Percentiles rank a stretch among this genome's conserved stretches.
Evolutionary conservation across 2,888 invertebrate species (phyloP).

Genomic region (Amblyjoppa fuscipennis): DNA sequence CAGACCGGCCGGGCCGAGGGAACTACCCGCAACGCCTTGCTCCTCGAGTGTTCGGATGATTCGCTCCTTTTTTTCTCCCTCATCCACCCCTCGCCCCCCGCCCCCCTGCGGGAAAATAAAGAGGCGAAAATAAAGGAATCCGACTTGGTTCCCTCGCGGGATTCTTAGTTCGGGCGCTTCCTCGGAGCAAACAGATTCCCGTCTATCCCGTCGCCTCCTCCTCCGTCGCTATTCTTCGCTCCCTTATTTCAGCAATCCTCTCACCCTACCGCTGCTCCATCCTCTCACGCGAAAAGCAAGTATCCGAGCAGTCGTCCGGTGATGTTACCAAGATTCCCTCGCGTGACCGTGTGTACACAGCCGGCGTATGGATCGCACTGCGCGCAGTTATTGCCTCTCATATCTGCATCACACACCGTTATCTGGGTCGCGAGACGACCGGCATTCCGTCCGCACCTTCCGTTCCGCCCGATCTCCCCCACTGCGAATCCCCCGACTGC

Average conservation of each 20-base stretch:
- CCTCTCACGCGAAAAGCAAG: conserved; percentile 33
- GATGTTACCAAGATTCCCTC: conserved; percentile 18
- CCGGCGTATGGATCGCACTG: neutral
- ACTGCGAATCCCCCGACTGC: conserved; percentile 1
- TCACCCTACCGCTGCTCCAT: conserved; percentile 28
- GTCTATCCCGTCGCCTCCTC: neutral
- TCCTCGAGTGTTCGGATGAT: conserved; percentile 35
- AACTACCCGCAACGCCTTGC: neutral
- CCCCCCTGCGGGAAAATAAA: neutral
- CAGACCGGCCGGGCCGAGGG: neutral
- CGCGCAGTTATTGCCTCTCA: conserved; percentile 46
- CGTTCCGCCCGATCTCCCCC: conserved; percentile 39
- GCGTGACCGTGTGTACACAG: neutral
- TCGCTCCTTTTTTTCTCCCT: conserved; percentile 24
- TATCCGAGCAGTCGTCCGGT: conserved; percentile 47
- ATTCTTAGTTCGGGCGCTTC: conserved; percentile 14
- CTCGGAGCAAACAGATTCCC: conserved; percentile 14
- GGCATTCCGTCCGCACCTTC: conserved; percentile 36
- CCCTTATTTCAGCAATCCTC: conserved; percentile 40
- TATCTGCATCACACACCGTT: conserved; percentile 57
- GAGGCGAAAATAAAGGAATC: conserved; percentile 38
- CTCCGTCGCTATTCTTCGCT: conserved; percentile 26
- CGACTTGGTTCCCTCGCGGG: conserved; percentile 9
- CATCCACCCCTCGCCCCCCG: neutral
- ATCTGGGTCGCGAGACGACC: conserved; percentile 54